Percentiles rank a stretch among this genome's conserved stretches.
These are phyloP conservation scores for Adineta ricciae DNA, from an alignment of 2,888 invertebrate species.

Conservation along the genomic window DNA sequence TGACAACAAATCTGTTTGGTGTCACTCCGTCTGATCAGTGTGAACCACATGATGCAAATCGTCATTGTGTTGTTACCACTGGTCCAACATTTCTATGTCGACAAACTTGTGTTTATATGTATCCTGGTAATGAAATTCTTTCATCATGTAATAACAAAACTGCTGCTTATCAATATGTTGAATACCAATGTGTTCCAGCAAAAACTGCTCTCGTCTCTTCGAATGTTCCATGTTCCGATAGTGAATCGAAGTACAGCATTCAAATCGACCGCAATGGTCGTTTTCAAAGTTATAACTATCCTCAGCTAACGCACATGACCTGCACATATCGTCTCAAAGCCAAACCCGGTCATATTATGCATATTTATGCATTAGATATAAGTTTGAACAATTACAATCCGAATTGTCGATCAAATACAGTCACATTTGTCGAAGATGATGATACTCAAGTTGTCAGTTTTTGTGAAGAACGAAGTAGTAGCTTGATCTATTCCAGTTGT, in stretches of 20 bases:
- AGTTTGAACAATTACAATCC: background rate
- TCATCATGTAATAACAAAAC: background rate
- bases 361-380: constrained; percentile 5
- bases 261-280: background rate
- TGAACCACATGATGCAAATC: background rate
- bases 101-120: background rate
- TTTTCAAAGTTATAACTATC: constrained; percentile 12
- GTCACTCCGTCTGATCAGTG: background rate
- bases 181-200: background rate
- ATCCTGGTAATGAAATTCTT: background rate
- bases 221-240: background rate
- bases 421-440: background rate
- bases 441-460: background rate
- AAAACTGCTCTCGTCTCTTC: background rate
- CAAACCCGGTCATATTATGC: background rate
- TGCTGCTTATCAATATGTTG: constrained; percentile 5
- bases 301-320: background rate
- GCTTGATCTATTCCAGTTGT: constrained; percentile 14
- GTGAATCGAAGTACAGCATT: background rate
- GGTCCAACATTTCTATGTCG: background rate
- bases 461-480: background rate
- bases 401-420: background rate
- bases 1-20: background rate
- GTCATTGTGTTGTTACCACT: background rate
- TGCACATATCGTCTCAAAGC: background rate